Percentiles rank a stretch among this genome's conserved stretches.
Evolutionary conservation across 1,140 invertebrate species (phyloP).

Genomic region (Drosophila melanica): DNA sequence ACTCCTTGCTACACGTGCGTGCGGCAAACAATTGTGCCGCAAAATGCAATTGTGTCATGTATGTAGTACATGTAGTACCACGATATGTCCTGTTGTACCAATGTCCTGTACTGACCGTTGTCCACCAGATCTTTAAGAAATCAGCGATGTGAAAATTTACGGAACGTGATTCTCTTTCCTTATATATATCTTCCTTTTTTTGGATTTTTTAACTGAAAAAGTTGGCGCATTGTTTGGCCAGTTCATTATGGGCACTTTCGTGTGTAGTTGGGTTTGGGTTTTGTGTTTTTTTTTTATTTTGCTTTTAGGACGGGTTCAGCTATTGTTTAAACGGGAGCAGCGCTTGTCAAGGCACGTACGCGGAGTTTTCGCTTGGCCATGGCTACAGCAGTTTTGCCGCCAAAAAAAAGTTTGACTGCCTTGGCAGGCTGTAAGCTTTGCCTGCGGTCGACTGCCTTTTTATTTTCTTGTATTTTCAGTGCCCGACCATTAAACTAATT

Average conservation of each 20-base stretch:
- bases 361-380: slow-evolving; percentile 17
- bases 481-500: slow-evolving; percentile 77
- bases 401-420: slow-evolving; percentile 31
- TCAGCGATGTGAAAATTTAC: slow-evolving; percentile 75
- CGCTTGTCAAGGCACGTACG: slow-evolving; percentile 60
- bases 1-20: slow-evolving; percentile 72
- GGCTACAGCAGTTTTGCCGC: slow-evolving; percentile 1
- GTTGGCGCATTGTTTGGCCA: slow-evolving; percentile 66
- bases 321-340: slow-evolving; percentile 34
- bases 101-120: slow-evolving; percentile 26
- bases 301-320: slow-evolving; percentile 33
- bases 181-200: slow-evolving; percentile 28
- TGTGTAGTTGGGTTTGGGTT: slow-evolving; percentile 37
- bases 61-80: slow-evolving; percentile 46
- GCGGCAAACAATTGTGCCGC: slow-evolving; percentile 62
- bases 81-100: slow-evolving; percentile 23
- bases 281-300: not conserved
- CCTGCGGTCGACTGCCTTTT: slow-evolving; percentile 66
- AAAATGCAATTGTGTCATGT: slow-evolving; percentile 75
- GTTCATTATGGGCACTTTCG: slow-evolving; percentile 58
- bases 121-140: slow-evolving; percentile 39
- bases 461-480: slow-evolving; percentile 23
- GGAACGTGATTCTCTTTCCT: slow-evolving; percentile 62
- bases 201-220: slow-evolving; percentile 39
- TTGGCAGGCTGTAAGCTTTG: slow-evolving; percentile 51